Base-by-base conservation (phyloP, 1,140 invertebrate species). In the Helicoverpa armigera region DNA sequence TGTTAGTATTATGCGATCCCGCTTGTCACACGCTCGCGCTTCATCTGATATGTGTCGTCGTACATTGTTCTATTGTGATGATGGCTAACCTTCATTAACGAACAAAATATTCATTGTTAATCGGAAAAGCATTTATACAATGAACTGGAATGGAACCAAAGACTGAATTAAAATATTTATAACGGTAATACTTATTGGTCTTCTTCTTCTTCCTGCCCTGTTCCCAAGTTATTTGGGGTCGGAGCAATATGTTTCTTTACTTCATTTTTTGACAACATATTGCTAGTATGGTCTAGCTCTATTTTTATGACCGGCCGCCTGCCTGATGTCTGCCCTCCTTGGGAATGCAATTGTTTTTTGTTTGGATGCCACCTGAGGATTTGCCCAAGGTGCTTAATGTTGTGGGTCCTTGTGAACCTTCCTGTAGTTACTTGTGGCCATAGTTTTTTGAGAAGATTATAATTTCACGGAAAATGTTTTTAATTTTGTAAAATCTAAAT, bases 131-230 rank as follows among this genome's bases (percentile, higher is more conserved):
- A 88, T 90, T 89, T 86, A 87, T 87, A 87, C 87, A 89, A 90
- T 86, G 88, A 89, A 92, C 89, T 92, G 87, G 89, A 88, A 91
- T 88, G 88, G 86, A 92, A 92, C 92, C 91, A 94, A 94, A 93
- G 91, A 93, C 91, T 93, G 91, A 93, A 87, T 86, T 88, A 82
- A 85, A 90, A 90, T 93, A 93, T 91, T 93, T 93, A 91, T 92
- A 92, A 88, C 91, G 87, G 88, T 91, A 89, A 91, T 88, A 86
- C 61, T 86, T 90, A 92, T 90, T 91, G 90, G 87, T 90, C 88
- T 91, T 92, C 23, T 23, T 23, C 23, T 23, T 23, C 23, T 23
- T 23, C 23, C 23, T 23, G 23, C 23, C 23, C 23, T 23, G 23
- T 23, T 23, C 23, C 23, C 23, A 23, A 23, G 23, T 23, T 23